Evolutionary conservation across 2,113 vertebrate species (phyloP), one percentile per base, ranked within the genome.

Genomic region (Ailuropoda melanoleuca): DNA sequence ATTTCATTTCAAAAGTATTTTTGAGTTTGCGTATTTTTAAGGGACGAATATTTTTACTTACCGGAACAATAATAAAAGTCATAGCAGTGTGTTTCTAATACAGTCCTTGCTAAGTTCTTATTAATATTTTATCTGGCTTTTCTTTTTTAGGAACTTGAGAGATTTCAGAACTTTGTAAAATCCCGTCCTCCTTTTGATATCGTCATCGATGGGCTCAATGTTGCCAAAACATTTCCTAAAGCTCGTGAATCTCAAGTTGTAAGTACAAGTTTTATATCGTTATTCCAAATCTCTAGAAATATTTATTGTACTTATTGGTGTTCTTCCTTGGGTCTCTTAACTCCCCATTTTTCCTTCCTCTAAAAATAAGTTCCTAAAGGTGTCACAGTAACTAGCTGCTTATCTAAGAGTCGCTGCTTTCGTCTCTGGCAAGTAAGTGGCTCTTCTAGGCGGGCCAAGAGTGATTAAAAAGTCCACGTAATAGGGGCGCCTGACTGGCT

Each of bases 201-300:
- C 96, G 99, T 99, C 56, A 98, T 99, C 7, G 99, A 99, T 95
- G 99, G 99, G 37, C 99, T 99, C 96, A 99, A 99, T 94, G 99
- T 99, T 87, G 99, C 99, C 89, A 99, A 99, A 93, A 92, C 98
- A 83, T 97, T 97, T 58, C 60, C 84, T 95, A 99, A 94, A 94
- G 98, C 8, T 92, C 98, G 90, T 56, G 98, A 97, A 26, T 99
- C 99, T 48, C 98, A 99, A 98, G 99, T 98, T 92, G 99, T 99
- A 98, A 99, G 99, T 99, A 96, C 37, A 88, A 34, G 50, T 96
- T 98, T 92, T 95, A 95, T 93, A 97, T 98, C 96, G 18, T 72
- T 96, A 78, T 93, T 95, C 60, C 50, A 37, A 23, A 43, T 86
- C 75, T 94, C 64, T 62, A 80, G 64, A 93, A 93, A 81, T 82